Evolutionary conservation across 2,888 invertebrate genomes (phyloP).

Genomic region (Eupeodes latifasciatus): DNA sequence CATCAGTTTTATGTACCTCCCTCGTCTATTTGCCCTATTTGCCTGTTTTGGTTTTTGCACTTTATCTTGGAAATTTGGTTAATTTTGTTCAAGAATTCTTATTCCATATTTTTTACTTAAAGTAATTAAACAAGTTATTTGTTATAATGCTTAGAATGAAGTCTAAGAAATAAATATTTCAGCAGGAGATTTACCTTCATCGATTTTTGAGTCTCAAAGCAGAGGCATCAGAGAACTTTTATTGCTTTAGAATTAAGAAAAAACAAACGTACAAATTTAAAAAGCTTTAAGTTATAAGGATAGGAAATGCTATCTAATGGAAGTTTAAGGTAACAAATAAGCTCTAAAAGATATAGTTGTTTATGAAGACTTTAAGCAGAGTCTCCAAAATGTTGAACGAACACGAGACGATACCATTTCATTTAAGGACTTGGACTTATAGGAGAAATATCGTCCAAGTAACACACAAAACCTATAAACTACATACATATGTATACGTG

Average conservation of each 20-base stretch:
- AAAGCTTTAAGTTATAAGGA: not conserved
- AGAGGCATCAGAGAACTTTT: not conserved
- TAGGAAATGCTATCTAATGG: constrained; percentile 28
- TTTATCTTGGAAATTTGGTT: not conserved
- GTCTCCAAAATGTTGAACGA: not conserved
- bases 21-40: constrained; percentile 24
- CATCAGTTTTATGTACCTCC: constrained; percentile 1
- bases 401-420: not conserved
- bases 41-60: not conserved
- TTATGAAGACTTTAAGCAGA: constrained; percentile 4
- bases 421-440: not conserved
- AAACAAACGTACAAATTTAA: not conserved
- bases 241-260: not conserved
- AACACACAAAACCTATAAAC: not conserved
- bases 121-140: constrained; percentile 5
- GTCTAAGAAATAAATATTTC: not conserved
- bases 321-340: constrained; percentile 1
- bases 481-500: not conserved
- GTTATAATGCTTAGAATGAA: constrained; percentile 1
- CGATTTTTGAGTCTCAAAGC: not conserved
- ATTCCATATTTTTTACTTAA: not conserved
- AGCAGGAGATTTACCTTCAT: not conserved
- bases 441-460: not conserved
- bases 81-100: not conserved
- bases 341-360: not conserved